A percentile compares a stretch with the other conserved stretches of the same genome.
These are phyloP conservation scores for Actinia tenebrosa DNA, from an alignment of 64 coral and sea anemone genomes.

Conservation along the genomic window DNA sequence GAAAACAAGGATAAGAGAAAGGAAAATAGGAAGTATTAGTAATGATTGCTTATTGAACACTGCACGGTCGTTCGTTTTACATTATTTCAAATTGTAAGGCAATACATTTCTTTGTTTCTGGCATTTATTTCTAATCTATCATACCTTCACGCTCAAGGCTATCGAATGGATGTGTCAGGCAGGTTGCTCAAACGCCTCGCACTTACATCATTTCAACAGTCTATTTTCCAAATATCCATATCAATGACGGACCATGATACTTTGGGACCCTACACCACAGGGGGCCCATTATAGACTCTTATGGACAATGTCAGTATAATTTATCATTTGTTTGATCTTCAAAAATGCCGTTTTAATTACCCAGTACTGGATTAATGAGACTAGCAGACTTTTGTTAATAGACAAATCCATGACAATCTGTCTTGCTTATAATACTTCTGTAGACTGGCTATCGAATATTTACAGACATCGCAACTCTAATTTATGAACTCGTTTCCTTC, in stretches of 20 bases:
- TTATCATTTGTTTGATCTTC: neutral
- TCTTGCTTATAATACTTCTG: neutral
- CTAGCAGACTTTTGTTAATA: neutral
- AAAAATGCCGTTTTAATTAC: neutral
- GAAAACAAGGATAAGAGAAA: too few relatives aligned
- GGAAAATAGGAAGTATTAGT: too few relatives aligned
- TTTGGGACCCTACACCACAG: neutral
- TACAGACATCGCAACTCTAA: neutral
- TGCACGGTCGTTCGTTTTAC: too few relatives aligned
- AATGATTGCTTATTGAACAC: too few relatives aligned
- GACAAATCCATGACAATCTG: neutral
- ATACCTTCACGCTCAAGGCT: too few relatives aligned
- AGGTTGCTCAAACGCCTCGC: neutral
- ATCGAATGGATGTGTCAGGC: neutral
- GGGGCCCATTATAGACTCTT: neutral
- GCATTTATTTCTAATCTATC: too few relatives aligned
- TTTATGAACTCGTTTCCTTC: neutral
- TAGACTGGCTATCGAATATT: neutral
- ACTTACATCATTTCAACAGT: neutral
- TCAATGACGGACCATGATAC: neutral
- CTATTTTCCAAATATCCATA: neutral
- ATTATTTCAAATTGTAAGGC: too few relatives aligned
- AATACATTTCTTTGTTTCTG: too few relatives aligned
- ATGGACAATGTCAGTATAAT: neutral
- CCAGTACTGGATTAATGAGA: neutral